Base-by-base conservation (phyloP, 1,140 invertebrate genomes). In the Zaprionus nigranus region DNA sequence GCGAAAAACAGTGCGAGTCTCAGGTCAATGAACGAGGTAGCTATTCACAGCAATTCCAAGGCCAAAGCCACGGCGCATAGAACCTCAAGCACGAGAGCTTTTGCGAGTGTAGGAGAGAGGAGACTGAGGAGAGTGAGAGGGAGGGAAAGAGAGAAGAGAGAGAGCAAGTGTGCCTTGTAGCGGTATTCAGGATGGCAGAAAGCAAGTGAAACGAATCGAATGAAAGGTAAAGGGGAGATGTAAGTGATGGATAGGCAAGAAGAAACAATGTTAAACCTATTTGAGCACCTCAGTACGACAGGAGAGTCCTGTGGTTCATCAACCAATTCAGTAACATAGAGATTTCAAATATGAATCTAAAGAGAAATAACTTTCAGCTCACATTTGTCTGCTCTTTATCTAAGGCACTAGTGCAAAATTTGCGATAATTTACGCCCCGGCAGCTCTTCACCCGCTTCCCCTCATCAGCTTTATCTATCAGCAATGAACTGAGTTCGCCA, bases 21-120 rank as follows among this genome's bases (percentile, higher is more conserved):
- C 82, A 73, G 86, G 86, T 90, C 86, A 90, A 90, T 90, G 86
- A 90, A 90, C 86, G 86, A 72, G 66, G 56, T 62, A 76, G 63
- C 68, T 75, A 76, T 70, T 67, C 79, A 40, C 74, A 77, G 71
- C 86, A 54, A 81, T 86, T 90, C 86, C 86, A 90, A 90, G 86
- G 86, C 86, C 86, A 90, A 82, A 90, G 86, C 85, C 85, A 90
- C 53, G 71, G 51, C 78, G 86, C 68, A 81, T 75, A 90, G 75
- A 81, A 66, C 61, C 65, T 75, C 59, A 66, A 59, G 71, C 57
- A 64, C 11, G 65, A 61, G 64, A 63, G 64, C 34, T 59, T 61
- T 49, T 66, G 26, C 28, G 40, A 66, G 40, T 40, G n/a, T 22
- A 34, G 36, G 20, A 51, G 67, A 60, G 62, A 62, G 49, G 30